Base-by-base conservation (phyloP, 2,888 invertebrate genomes). In the Drosophila neotestacea region DNA sequence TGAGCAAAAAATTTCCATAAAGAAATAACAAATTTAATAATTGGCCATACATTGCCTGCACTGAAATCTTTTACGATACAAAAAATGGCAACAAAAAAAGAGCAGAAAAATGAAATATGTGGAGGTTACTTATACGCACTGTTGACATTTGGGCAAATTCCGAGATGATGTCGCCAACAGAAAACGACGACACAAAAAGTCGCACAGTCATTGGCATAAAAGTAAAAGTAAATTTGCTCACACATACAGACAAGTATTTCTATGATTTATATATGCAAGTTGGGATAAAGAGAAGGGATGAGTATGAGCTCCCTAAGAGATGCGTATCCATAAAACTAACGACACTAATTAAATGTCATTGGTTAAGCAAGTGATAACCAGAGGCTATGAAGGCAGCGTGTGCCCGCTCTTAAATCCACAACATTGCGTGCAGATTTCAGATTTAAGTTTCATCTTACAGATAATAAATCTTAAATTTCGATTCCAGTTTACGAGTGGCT, bases 401-500 rank as follows among this genome's bases (percentile, higher is more conserved):
- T 56, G 34, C 54, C 38, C 60, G 11, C 28, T 44, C 61, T 38
- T 50, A 48, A 64, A 41, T 59, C 64, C 50, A 47, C 38, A 36
- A 41, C 60, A 61, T 54, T 63, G 75, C 48, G 68, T 50, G 36
- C 69, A 61, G 82, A 85, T 72, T 85, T 69, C 69, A 69, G 85
- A 87, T 85, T 87, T 75, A 48, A 78, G 82, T 87, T 81, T 70
- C 85, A 68, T 70, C 71, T 85, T 72, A 67, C 73, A 73, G 90
- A 88, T 82, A 85, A 88, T 85, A 85, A 85, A 89, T 89, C 90
- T 85, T 72, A 88, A 88, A 88, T 80, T 85, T 85, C 77, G 80
- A 82, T 82, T 65, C 64, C 63, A 56, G 46, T 89, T 85, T 85
- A 85, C 90, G 85, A 85, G 62, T 48, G 68, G 66, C 83, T 85